These are phyloP conservation scores for Euplexia lucipara DNA, from an alignment of 2,888 invertebrate genomes.

Conservation along the genomic window DNA sequence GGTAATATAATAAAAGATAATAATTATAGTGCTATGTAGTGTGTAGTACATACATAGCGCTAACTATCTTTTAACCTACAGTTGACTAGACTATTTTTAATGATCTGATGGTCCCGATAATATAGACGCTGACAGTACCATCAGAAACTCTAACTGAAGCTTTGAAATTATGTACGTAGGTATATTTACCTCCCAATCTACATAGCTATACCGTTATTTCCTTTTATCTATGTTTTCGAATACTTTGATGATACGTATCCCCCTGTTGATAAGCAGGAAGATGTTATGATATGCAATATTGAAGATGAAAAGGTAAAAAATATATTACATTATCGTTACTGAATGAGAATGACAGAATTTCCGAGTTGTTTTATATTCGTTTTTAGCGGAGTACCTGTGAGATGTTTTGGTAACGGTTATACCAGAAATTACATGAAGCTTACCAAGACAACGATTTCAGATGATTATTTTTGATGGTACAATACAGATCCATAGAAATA, in stretches of 20 bases:
- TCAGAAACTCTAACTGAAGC: constrained; percentile 41
- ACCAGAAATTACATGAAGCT: constrained; percentile 35
- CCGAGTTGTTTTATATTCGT: constrained; percentile 21
- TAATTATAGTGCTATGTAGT: too few relatives aligned
- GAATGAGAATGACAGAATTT: constrained; percentile 31
- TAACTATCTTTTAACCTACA: too few relatives aligned
- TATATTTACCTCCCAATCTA: not conserved
- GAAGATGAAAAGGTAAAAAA: constrained; percentile 56
- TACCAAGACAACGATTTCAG: not conserved
- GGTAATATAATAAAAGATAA: too few relatives aligned
- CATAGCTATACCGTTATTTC: not conserved
- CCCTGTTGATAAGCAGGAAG: constrained; percentile 48
- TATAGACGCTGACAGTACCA: constrained; percentile 59
- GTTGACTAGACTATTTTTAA: too few relatives aligned
- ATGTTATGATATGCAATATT: constrained; percentile 49
- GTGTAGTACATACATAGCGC: too few relatives aligned
- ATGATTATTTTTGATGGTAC: constrained; percentile 18
- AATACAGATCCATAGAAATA: too few relatives aligned
- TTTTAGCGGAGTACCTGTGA: constrained; percentile 3
- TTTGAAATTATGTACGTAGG: constrained; percentile 40
- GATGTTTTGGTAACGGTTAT: constrained; percentile 20
- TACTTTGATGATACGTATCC: constrained; percentile 33
- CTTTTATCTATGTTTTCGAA: constrained; percentile 28
- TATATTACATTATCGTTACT: constrained; percentile 42
- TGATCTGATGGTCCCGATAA: too few relatives aligned